Base-by-base conservation (phyloP, 92 coral and sea anemone genomes). In the Parazoanthus darwini region DNA sequence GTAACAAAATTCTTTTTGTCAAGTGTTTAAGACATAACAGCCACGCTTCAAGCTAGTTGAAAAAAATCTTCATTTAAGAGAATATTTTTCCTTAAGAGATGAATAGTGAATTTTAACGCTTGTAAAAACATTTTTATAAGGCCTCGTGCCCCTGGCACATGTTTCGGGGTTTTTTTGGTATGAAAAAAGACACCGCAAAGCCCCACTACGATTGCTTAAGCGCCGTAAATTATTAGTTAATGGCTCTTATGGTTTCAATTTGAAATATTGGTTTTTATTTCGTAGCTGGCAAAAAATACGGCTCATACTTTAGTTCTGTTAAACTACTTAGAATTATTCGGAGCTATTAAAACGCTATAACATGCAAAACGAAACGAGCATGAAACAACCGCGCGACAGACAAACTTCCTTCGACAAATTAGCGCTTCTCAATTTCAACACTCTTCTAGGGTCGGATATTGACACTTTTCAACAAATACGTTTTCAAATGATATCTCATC, bases 401-500 rank as follows among this genome's bases (percentile, higher is more conserved):
- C 86, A 82, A 82, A 46, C 56, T 84, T 72, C 87, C 79, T 84
- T 84, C 87, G 87, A 71, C 87, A 84, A 84, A 84, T 84, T 84
- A 84, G 56, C 87, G 87, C 87, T 46, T 84, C 87, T 42, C 54
- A 73, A 84, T 84, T 84, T 84, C 87, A 84, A 84, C 87, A 84
- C 87, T 4, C 16, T 84, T 84, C 73, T 68, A 70, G 63, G 18
- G 29, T 84, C 79, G 79, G 87, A 68, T 84, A 29, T 84, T 50
- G 50, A 46, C n/a, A 74, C 43, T 70, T 84, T 71, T 84, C 87
- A 84, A 70, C 87, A 84, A 48, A 84, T 71, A 16, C 65, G 25
- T 84, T 84, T 71, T 84, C 48, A 46, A 84, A 84, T 72, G 87
- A 84, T 84, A 33, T 46, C 37, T 51, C 43, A 84, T 43, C 67